Evolutionary conservation across 2,888 invertebrate species (phyloP), one percentile per base, ranked within the genome.

Genomic region (Scaptomyza caliginosa): DNA sequence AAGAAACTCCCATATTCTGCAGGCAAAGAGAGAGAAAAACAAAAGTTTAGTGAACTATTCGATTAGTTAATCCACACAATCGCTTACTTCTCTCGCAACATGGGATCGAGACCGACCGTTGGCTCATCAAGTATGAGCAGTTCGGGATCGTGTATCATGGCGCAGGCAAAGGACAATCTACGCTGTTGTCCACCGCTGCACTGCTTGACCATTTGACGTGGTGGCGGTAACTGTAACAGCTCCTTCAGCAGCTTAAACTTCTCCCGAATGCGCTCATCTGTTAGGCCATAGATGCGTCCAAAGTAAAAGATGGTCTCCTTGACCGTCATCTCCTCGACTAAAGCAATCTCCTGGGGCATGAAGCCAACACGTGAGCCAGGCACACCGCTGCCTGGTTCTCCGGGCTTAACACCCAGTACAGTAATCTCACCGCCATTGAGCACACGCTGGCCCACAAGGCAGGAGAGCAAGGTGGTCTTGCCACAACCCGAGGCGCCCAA

Each of bases 101-200:
- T 93, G 0, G 98, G 98, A 92, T 98, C 98, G 60, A 98, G 93
- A 0, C 98, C 98, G n/a, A 97, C 98, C 0, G 98, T 98, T 0
- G 98, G 98, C 89, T 98, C 98, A 88, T 98, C 98, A 81, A 98
- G 91, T 64, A 98, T 97, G 24, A 98, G 92, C 26, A 98, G 91
- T 89, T 97, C 96, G 0, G 98, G 98, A 76, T 95, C 95, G 88
- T 98, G 97, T 0, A 98, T 94, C 88, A 98, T 92, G 0, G 98
- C 96, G 4, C 96, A 96, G 0, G 97, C 97, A 73, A 98, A 94
- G 0, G 98, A 98, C 0, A 98, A 95, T 50, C 98, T 92, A 64
- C 98, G 92, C 91, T 97, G 96, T 90, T 98, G 98, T 0, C 98
- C 98, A 5, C 98, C 98, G 76, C 97, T 97, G 86, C 95, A 93